Evolutionary conservation across 64 coral and sea anemone genomes (phyloP), one percentile per base, ranked within the genome.

Genomic region (Exaiptasia diaphana): DNA sequence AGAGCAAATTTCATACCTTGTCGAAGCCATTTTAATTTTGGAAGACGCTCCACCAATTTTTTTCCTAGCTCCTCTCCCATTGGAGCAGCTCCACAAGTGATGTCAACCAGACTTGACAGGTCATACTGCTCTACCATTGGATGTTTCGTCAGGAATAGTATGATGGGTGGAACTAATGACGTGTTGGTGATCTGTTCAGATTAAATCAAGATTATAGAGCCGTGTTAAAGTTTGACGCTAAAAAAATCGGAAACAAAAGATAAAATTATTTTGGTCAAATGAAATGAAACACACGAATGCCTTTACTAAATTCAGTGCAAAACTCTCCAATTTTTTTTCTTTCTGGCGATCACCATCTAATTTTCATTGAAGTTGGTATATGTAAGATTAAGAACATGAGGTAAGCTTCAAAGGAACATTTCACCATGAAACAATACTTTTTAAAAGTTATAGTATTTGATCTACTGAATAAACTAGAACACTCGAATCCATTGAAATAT

Each of bases 81-180:
- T 13, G 89, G 89, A 33, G 89, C 89, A 2, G 82, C 89, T 18
- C 82, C 89, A 22, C 74, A 92, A 2, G 42, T 38, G 1, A 92
- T 62, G 53, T 33, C 24, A 5, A 33, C 37, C 42, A 92, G 36
- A 64, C 67, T 79, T 4, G 89, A 92, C 45, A 92, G 72, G 39
- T 92, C 75, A 32, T 46, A 92, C 12, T 92, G 56, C 18, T 80
- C 89, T 1, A 86, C 67, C 41, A 92, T 34, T 15, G 89, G 89
- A 53, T 85, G 64, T 23, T 92, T 92, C n/a, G 89, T 75, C 20
- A 92, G 83, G 33, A 92, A 92, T 11, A 92, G 6, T 5, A 85
- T 64, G 21, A 78, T 80, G 22, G 89, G 77, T n/a, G 89, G 89
- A 4, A 92, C 89, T 18, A 90, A 6, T 4, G 86, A 18, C 22